Evolutionary conservation across 2,113 vertebrate genomes (phyloP), one percentile per base, ranked within the genome.

Genomic region (Peucedramus taeniatus): DNA sequence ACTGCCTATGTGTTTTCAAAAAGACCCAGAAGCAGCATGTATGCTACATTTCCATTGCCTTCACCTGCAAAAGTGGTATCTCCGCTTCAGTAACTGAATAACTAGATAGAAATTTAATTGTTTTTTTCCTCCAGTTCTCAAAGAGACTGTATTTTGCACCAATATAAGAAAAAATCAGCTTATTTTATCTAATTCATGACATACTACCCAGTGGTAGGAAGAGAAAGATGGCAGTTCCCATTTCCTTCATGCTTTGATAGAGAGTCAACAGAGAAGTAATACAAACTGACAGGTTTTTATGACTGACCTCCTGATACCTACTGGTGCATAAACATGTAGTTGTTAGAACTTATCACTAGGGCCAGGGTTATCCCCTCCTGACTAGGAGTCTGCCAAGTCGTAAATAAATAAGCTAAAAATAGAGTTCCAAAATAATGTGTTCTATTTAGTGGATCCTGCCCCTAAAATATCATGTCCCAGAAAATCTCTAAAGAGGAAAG

Each of bases 261-360:
- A 93, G 92, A 96, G 83, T 80, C 84, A 94, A 81, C 51, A 91
- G n/a, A 94, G 61, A 91, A 90, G 68, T 95, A 94, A 96, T 80
- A 93, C 59, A 96, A 96, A 94, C 72, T 96, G 96, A 96, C 93
- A 96, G 87, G 26, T 75, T 94, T 94, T 96, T 91, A 96, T 94
- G 94, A 96, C 91, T 96, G 95, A 96, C 93, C 91, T 96, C 94
- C 84, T 82, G 92, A 96, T 93, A 95, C 87, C 76, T 90, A 93
- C 87, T 23, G 15, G 79, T 95, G 94, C 96, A 97, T 94, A 97
- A 95, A 95, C 47, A 89, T 72, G 64, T 49, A 83, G 89, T 96
- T 95, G 87, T 96, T 96, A 95, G 89, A 94, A 93, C 71, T 87
- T 86, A 96, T 79, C 92, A 87, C 85, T 79, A 64, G 87, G 91